phyloP scores from a whole-genome alignment of 2,888 invertebrate genomes.

The Liopterus haemorrhoidalis region DNA sequence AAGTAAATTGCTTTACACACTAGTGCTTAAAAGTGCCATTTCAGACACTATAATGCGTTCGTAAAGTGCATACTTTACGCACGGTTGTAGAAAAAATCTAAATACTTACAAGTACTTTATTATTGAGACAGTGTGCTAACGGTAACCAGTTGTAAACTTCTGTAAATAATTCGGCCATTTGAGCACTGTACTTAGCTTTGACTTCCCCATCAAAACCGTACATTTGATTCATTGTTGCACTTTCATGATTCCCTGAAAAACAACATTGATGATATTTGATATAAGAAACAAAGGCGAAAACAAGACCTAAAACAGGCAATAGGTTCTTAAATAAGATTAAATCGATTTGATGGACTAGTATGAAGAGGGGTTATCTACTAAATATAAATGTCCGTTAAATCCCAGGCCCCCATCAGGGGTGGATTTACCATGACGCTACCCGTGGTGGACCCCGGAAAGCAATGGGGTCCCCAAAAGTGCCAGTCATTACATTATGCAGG shows the following conservation, averaged over 20 bases:
- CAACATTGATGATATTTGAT: conserved; percentile 11
- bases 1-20: too few relatives aligned
- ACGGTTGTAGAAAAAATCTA: not conserved
- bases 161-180: conserved; percentile 97
- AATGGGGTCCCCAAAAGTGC: too few relatives aligned
- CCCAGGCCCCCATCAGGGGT: too few relatives aligned
- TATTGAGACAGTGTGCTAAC: conserved; percentile 90
- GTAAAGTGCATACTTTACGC: too few relatives aligned
- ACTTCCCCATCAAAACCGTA: conserved; percentile 99
- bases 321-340: not conserved
- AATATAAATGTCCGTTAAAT: too few relatives aligned
- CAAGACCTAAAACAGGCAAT: conserved; percentile 3
- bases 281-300: conserved; percentile 14
- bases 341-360: not conserved
- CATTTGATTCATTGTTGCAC: conserved; percentile 98
- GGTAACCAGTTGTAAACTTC: conserved; percentile 99
- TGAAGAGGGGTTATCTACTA: not conserved
- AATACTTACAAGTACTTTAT: conserved; percentile 62
- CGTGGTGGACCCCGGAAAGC: too few relatives aligned
- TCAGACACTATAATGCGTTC: too few relatives aligned
- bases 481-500: too few relatives aligned
- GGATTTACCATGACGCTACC: too few relatives aligned
- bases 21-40: too few relatives aligned
- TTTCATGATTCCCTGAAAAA: conserved; percentile 90
- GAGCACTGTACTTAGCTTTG: conserved; percentile 85